Conservation (phyloP, 2,888 invertebrate species). For the Lasioglossum calceatum region DNA sequence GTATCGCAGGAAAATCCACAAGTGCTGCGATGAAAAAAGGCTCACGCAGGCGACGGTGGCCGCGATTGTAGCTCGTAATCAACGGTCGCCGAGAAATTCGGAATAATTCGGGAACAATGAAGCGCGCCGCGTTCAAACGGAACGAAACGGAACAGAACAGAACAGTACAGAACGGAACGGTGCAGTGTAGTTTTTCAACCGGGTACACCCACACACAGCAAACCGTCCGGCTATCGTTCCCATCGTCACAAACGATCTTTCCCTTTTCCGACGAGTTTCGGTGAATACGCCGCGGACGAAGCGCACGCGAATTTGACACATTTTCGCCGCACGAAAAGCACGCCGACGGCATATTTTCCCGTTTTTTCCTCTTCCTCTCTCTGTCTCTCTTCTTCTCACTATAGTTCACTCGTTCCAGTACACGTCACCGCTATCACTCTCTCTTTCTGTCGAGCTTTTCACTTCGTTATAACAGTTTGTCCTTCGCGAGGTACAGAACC, state of each 20-base stretch:
- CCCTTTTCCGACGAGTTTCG: constrained; percentile 35
- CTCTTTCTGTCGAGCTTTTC: constrained; percentile 56
- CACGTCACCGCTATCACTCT: not conserved
- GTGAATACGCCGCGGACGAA: constrained; percentile 49
- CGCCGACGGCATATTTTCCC: constrained; percentile 69
- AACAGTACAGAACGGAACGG: not conserved
- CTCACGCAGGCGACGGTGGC: not conserved
- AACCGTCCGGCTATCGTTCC: constrained; percentile 14
- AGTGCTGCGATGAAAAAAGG: constrained; percentile 19
- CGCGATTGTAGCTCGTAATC: constrained; percentile 39
- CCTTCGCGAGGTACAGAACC: constrained; percentile 38
- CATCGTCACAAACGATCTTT: constrained; percentile 42
- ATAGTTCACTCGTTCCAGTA: constrained; percentile 14
- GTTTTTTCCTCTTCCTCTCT: constrained; percentile 40
- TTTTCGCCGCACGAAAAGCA: constrained; percentile 69
- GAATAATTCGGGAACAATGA: constrained; percentile 53
- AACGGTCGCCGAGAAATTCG: constrained; percentile 43
- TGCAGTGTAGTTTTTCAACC: constrained; percentile 11
- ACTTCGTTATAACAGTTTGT: constrained; percentile 68
- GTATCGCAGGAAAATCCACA: constrained; percentile 28
- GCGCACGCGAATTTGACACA: constrained; percentile 75
- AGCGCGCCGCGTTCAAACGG: constrained; percentile 23
- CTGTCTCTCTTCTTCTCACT: constrained; percentile 3
- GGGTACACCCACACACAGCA: not conserved
- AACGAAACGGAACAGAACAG: not conserved